Evolutionary conservation across 2,888 invertebrate genomes (phyloP).

Genomic region (Mimachlamys varia): DNA sequence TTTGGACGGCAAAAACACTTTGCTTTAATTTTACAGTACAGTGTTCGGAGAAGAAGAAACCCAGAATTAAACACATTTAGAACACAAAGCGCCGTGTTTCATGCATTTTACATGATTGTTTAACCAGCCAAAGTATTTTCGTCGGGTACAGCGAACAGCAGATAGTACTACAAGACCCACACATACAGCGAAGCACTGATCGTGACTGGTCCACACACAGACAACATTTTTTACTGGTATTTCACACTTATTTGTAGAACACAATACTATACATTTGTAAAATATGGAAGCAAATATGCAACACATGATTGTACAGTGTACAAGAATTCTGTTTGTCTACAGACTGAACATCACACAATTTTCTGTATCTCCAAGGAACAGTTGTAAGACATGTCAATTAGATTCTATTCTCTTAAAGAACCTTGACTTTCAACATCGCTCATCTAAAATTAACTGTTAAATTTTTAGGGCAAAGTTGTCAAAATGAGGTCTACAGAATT

Average conservation of each 20-base stretch:
- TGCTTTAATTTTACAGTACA: background rate
- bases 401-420: too few species aligned
- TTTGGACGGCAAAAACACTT: background rate
- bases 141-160: background rate
- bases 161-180: background rate
- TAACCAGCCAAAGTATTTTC: conserved; percentile 18
- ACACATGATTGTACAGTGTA: background rate
- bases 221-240: background rate
- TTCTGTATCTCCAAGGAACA: background rate
- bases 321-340: background rate
- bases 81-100: background rate
- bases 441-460: too few species aligned
- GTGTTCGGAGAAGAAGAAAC: background rate
- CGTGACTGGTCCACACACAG: too few species aligned
- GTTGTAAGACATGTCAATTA: too few species aligned
- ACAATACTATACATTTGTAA: too few species aligned
- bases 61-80: background rate
- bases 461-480: too few species aligned
- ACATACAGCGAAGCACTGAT: background rate
- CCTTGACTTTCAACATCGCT: too few species aligned
- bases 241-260: too few species aligned
- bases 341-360: background rate
- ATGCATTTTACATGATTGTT: background rate
- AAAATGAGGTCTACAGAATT: too few species aligned
- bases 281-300: too few species aligned